phyloP scores from a whole-genome alignment of 2,797 vertebrate genomes.

The Prunella strophiata region DNA sequence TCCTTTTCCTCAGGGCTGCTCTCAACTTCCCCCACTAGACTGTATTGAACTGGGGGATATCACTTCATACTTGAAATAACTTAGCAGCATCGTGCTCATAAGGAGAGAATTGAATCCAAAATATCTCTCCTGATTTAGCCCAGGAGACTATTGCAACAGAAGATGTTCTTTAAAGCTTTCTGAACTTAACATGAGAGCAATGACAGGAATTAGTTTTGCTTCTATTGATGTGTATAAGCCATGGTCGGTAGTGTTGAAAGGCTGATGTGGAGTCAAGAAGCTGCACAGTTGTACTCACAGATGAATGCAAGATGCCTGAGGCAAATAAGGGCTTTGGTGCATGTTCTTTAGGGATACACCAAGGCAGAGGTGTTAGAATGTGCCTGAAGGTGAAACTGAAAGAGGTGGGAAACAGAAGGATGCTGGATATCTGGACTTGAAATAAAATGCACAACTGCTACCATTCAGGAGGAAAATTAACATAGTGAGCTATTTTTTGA shows the following conservation, averaged over 20 bases:
- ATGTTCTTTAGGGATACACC: background rate
- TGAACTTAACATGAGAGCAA: slow-evolving; percentile 21
- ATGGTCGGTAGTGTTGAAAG: background rate
- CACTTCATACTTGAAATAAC: background rate
- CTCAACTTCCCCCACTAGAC: background rate
- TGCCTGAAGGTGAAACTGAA: background rate
- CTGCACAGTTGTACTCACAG: background rate
- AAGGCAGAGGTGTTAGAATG: background rate
- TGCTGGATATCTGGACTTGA: background rate
- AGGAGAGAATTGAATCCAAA: background rate
- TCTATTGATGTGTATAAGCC: background rate
- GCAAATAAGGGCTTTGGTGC: background rate
- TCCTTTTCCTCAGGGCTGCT: background rate
- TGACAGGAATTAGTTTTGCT: background rate
- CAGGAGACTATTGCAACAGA: background rate
- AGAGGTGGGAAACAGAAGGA: background rate
- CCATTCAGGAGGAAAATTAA: background rate
- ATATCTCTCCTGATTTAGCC: background rate
- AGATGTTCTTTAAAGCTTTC: slow-evolving; percentile 14
- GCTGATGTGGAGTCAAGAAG: background rate
- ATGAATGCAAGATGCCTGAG: slow-evolving; percentile 18
- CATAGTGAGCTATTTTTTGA: background rate
- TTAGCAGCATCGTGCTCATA: background rate
- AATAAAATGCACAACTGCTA: background rate
- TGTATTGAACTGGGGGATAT: background rate